Evolutionary conservation across 2,888 invertebrate genomes (phyloP).

Genomic region (Monochamus alternatus): DNA sequence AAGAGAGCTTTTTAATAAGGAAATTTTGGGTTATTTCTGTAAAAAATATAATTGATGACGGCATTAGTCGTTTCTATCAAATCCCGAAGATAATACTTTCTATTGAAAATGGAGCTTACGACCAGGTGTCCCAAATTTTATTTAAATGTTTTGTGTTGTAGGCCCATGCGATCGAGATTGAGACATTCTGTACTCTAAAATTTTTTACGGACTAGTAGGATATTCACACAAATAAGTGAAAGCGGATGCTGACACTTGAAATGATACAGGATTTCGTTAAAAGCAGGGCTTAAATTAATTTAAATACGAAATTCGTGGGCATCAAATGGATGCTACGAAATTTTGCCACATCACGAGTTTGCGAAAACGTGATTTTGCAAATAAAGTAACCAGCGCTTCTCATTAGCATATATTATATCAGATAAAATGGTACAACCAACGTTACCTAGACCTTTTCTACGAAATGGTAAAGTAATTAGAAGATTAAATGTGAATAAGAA

Average conservation of each 20-base stretch:
- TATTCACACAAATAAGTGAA: neutral
- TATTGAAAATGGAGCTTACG: too few relatives aligned
- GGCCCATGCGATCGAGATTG: too few relatives aligned
- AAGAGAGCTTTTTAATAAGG: too few relatives aligned
- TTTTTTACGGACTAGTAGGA: neutral
- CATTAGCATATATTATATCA: neutral
- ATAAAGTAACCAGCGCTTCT: constrained; percentile 19
- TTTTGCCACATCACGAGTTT: constrained; percentile 34
- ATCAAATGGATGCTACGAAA: constrained; percentile 8
- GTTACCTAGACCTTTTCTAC: neutral
- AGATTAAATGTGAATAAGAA: too few relatives aligned
- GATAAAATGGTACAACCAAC: too few relatives aligned
- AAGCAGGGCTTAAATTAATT: constrained; percentile 11
- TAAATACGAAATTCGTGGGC: constrained; percentile 14
- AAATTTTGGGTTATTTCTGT: too few relatives aligned
- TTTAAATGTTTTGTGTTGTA: too few relatives aligned
- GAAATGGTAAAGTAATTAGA: neutral
- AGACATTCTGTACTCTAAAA: too few relatives aligned
- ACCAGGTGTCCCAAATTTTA: too few relatives aligned
- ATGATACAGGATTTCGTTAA: neutral
- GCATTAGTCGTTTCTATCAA: too few relatives aligned
- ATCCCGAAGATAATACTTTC: too few relatives aligned
- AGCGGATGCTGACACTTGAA: neutral
- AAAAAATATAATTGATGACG: too few relatives aligned
- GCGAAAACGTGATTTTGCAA: constrained; percentile 29